phyloP scores from a whole-genome alignment of 2,888 invertebrate species.

The Sinotaia quadrata region DNA sequence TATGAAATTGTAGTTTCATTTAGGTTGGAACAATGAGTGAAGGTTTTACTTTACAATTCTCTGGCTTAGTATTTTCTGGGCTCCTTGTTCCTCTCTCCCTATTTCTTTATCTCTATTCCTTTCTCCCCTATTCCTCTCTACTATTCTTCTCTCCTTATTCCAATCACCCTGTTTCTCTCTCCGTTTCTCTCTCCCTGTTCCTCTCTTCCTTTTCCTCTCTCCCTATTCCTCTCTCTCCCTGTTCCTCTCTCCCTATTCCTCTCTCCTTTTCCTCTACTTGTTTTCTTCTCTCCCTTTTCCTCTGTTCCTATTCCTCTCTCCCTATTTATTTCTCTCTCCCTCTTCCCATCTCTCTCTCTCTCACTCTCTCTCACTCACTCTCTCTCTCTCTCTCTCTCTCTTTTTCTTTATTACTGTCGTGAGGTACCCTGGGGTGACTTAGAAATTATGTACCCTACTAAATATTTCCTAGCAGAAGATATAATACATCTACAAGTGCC shows the following conservation, averaged over 20 bases:
- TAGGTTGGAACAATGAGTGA: too few relatives aligned
- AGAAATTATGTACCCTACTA: not conserved
- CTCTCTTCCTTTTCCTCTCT: not conserved
- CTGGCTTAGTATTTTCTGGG: too few relatives aligned
- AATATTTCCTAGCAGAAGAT: not conserved
- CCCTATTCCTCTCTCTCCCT: conserved; percentile 7
- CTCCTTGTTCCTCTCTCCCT: not conserved
- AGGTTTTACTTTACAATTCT: too few relatives aligned
- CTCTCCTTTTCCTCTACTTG: not conserved
- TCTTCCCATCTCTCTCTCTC: conserved; percentile 3
- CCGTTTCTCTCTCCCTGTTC: conserved; percentile 1
- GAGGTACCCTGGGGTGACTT: not conserved
- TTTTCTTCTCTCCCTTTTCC: not conserved
- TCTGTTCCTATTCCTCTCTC: not conserved
- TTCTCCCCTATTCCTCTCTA: not conserved
- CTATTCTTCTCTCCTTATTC: conserved; percentile 5
- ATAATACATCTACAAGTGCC: too few relatives aligned
- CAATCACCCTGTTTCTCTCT: conserved; percentile 16
- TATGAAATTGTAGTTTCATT: too few relatives aligned
- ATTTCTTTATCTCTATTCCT: not conserved
- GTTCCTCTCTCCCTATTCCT: not conserved
- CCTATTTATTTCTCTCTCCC: not conserved
- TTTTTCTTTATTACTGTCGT: not conserved
- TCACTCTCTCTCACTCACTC: conserved; percentile 6
- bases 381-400: not conserved